Percentiles rank a stretch among this genome's conserved stretches.
Conservation (phyloP, 2,888 invertebrate species). For the Anorthoa munda region DNA sequence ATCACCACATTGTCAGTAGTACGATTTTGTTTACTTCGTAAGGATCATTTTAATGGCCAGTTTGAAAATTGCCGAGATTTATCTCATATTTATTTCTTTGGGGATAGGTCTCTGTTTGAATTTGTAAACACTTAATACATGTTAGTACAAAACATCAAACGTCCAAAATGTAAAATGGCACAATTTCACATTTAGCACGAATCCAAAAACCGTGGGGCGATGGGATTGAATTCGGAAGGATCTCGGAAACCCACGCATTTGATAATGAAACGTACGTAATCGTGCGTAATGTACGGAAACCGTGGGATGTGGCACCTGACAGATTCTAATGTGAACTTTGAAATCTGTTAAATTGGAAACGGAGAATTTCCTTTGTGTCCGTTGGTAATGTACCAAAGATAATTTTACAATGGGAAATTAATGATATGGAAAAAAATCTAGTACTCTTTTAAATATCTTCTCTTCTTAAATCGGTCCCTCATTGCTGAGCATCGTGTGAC, state of each 20-base stretch:
- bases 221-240: slow-evolving; percentile 3
- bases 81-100: no score
- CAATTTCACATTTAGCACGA: neutral
- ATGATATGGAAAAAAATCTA: no score
- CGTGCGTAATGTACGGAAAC: neutral
- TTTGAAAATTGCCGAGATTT: no score
- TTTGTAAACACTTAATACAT: neutral
- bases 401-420: neutral
- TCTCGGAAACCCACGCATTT: slow-evolving; percentile 1
- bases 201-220: slow-evolving; percentile 3
- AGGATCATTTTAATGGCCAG: no score
- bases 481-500: no score
- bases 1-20: no score
- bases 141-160: neutral
- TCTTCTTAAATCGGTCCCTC: no score
- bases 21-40: no score
- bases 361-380: neutral
- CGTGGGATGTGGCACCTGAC: slow-evolving; percentile 10
- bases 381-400: neutral
- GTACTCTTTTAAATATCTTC: no score
- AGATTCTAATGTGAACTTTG: slow-evolving; percentile 21
- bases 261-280: slow-evolving; percentile 26
- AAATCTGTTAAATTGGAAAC: slow-evolving; percentile 24
- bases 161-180: neutral
- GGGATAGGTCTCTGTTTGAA: no score